These are phyloP conservation scores for Lucifuga dentata DNA, from an alignment of 2,113 vertebrate genomes.

Conservation along the genomic window DNA sequence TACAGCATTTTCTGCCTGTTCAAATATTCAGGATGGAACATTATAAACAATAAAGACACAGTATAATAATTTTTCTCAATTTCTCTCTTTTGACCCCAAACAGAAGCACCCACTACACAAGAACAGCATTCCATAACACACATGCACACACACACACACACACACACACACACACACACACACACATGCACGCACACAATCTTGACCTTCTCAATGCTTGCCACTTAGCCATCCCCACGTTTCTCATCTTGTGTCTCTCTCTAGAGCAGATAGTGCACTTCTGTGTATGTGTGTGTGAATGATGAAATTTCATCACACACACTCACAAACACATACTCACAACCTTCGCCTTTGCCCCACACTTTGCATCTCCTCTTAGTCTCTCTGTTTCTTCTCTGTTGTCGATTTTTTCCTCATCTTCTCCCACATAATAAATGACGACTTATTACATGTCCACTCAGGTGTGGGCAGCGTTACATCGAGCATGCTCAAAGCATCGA, in stretches of 20 bases:
- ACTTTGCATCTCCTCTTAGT: not conserved
- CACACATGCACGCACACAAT: not conserved
- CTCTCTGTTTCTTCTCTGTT: too few species aligned
- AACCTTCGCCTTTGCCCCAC: not conserved
- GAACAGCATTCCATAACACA: too few species aligned
- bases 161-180: not conserved
- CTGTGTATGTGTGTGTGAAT: too few species aligned
- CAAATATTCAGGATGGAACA: not conserved
- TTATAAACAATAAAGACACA: conserved; percentile 1
- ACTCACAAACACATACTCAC: conserved; percentile 3
- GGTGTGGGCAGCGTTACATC: not conserved
- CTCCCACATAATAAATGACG: too few species aligned
- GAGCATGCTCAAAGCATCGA: too few species aligned
- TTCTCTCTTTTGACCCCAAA: conserved; percentile 19
- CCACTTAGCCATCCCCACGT: conserved; percentile 24
- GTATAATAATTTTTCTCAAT: conserved; percentile 1
- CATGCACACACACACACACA: not conserved
- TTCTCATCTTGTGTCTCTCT: conserved; percentile 31
- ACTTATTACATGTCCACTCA: conserved; percentile 26
- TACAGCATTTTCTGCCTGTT: not conserved
- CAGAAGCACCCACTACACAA: conserved; percentile 21
- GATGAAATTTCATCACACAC: conserved; percentile 25
- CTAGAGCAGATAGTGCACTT: conserved; percentile 1
- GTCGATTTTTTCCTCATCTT: too few species aligned
- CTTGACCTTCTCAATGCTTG: conserved; percentile 33